These are phyloP conservation scores for Mohoua ochrocephala DNA, from an alignment of 2,113 vertebrate species.

Conservation along the genomic window DNA sequence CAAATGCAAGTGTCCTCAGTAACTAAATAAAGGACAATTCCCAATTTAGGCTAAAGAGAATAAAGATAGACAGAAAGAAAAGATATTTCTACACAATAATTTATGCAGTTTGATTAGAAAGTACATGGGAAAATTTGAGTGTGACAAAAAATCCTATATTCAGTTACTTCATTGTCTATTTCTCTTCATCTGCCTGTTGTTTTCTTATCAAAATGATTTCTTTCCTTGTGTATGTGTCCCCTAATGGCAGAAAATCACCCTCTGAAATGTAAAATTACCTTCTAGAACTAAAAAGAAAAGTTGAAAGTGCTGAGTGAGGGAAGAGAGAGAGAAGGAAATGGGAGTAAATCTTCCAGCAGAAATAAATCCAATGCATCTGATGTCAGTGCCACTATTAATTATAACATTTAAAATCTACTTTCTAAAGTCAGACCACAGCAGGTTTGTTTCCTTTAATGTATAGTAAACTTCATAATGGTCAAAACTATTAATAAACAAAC, in stretches of 20 bases:
- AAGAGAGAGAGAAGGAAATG: neutral
- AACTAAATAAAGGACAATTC: neutral
- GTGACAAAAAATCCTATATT: neutral
- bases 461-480: neutral
- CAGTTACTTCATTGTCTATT: neutral
- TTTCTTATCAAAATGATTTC: neutral
- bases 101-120: neutral
- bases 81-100: neutral
- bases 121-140: neutral
- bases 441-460: neutral
- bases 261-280: neutral
- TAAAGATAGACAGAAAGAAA: neutral
- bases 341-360: neutral
- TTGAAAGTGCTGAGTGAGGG: neutral
- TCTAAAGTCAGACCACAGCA: neutral
- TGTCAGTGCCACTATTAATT: neutral
- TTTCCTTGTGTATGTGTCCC: neutral
- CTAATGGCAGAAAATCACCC: rapidly evolving
- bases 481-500: neutral
- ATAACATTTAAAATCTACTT: neutral
- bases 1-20: neutral
- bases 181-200: neutral
- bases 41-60: neutral
- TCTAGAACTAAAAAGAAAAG: neutral
- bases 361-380: neutral